Base-by-base conservation (phyloP, 92 coral and sea anemone genomes). In the Hydrozoanthus gracilis region DNA sequence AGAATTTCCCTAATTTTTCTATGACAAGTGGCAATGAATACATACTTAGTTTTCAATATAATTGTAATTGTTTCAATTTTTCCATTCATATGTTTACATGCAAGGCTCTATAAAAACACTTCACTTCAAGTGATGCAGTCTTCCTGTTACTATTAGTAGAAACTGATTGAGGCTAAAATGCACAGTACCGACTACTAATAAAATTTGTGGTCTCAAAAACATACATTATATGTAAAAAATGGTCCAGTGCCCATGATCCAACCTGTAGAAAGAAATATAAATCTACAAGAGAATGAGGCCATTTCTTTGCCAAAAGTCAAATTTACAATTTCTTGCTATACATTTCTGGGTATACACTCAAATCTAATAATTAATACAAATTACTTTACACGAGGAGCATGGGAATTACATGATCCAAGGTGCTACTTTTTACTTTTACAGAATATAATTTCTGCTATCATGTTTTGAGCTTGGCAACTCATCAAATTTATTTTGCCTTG, bases 401-500 rank as follows among this genome's bases (percentile, higher is more conserved):
- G 72, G 72, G 72, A 67, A 67, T 67, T 67, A 67, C 44, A 67
- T 67, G 72, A 67, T 67, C 72, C 39, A 15, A 67, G 44, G 72
- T 67, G 72, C 72, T 67, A 67, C 72, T 67, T 67, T 67, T 67
- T 67, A 67, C 72, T 67, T 67, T 67, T 67, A n/a, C 44, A 16
- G 72, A 67, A 67, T 67, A 67, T 67, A 16, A 67, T 56, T 56
- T 56, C 64, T 67, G 72, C 72, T 67, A 67, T 67, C 72, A 67
- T 67, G 72, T 67, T 67, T 67, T 67, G 44, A 67, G 72, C 72
- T 67, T 67, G 72, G 72, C 44, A 67, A 67, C 72, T 67, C 72
- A 67, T 67, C 72, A 67, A 67, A 67, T 67, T 6, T 67, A 6
- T 67, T 67, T 67, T 67, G 39, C 44, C 72, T 67, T 67, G 72